Evolutionary conservation across 2,113 vertebrate genomes (phyloP).

Genomic region (Xerus inauris): DNA sequence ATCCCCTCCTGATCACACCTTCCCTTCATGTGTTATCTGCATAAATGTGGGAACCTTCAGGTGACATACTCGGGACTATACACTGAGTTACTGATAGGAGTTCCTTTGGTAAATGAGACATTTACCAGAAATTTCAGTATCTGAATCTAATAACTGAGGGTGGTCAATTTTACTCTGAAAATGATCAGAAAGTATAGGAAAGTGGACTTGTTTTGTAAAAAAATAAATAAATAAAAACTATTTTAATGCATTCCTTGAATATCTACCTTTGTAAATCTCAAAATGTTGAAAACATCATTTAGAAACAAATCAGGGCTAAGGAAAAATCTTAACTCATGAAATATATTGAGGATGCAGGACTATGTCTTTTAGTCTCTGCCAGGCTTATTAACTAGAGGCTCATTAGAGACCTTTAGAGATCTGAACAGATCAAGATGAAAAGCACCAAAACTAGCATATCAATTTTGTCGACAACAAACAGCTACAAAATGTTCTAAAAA

Average conservation of each 20-base stretch:
- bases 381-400: not conserved
- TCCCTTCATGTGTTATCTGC: not conserved
- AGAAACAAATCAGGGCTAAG: not conserved
- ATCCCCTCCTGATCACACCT: not conserved
- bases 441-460: not conserved
- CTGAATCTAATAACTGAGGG: not conserved
- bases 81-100: not conserved
- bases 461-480: not conserved
- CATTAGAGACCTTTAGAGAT: not conserved
- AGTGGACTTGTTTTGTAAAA: not conserved
- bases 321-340: not conserved
- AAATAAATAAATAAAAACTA: not conserved
- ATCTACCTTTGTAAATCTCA: not conserved
- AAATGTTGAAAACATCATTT: too few species aligned
- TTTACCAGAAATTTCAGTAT: not conserved
- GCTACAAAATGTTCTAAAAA: not conserved
- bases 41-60: rapidly evolving
- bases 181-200: not conserved
- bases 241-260: not conserved
- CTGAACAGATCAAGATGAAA: not conserved
- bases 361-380: not conserved
- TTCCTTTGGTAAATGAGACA: not conserved
- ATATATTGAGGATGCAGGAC: not conserved
- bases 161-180: not conserved
- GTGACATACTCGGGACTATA: not conserved